Evolutionary conservation across 2,888 invertebrate species (phyloP).

Genomic region (Thymelicus lineola): DNA sequence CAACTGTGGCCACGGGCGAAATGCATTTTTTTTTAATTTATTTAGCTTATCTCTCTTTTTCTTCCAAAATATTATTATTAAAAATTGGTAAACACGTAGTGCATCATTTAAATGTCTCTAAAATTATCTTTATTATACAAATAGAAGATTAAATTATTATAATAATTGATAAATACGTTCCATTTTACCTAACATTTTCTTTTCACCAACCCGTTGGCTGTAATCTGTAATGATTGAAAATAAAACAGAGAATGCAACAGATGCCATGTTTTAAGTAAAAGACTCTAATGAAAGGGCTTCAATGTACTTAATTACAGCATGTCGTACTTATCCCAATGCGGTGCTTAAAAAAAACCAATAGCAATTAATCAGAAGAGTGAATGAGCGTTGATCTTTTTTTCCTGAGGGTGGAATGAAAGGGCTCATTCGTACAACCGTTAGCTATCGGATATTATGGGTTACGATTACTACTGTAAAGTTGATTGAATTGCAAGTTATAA

Average conservation of each 20-base stretch:
- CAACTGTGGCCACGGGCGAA: no score
- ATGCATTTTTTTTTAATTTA: no score
- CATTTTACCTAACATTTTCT: neutral
- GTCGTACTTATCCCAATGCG: slow-evolving; percentile 30
- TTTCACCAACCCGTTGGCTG: neutral
- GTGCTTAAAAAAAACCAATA: slow-evolving; percentile 37
- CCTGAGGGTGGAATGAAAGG: slow-evolving; percentile 71
- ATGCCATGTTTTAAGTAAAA: slow-evolving; percentile 48
- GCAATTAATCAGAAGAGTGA: slow-evolving; percentile 75
- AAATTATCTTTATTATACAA: no score
- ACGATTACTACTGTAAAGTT: slow-evolving; percentile 36
- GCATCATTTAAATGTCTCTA: no score
- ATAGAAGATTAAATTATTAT: no score
- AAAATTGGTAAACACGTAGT: no score
- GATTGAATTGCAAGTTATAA: slow-evolving; percentile 25
- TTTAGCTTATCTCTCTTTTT: no score
- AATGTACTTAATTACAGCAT: slow-evolving; percentile 36
- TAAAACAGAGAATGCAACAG: slow-evolving; percentile 40
- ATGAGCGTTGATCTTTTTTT: slow-evolving; percentile 77
- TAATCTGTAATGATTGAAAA: slow-evolving; percentile 15
- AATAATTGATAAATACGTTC: no score
- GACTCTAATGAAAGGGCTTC: slow-evolving; percentile 30
- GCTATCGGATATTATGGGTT: slow-evolving; percentile 56
- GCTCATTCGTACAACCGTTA: slow-evolving; percentile 68
- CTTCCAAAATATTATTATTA: no score